Percentiles rank a stretch among this genome's conserved stretches.
Conservation (phyloP, 2,888 invertebrate genomes). For the Pilophorus perplexus region DNA sequence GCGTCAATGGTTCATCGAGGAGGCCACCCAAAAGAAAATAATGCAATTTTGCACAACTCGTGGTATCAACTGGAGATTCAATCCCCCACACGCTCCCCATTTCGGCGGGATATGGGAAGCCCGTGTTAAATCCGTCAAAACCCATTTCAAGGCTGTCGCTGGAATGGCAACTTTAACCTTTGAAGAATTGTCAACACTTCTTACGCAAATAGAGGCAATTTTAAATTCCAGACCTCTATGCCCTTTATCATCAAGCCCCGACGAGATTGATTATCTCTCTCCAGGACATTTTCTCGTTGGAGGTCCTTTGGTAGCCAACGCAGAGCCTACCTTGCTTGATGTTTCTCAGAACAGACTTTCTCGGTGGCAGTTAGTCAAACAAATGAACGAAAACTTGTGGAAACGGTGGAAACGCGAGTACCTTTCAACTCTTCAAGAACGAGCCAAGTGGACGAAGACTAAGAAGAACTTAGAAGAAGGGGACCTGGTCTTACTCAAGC, state of each 20-base stretch:
- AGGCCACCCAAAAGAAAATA: not conserved
- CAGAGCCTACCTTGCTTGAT: conserved; percentile 47
- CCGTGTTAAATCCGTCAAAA: too few relatives aligned
- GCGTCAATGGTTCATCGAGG: conserved; percentile 1
- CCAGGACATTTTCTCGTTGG: conserved; percentile 51
- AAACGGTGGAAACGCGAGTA: conserved; percentile 45
- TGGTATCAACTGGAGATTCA: conserved; percentile 22
- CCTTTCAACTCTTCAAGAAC: conserved; percentile 36
- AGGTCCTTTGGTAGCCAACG: conserved; percentile 44
- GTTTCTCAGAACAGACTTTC: conserved; percentile 40
- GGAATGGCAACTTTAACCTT: conserved; percentile 16
- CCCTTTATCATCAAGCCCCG: conserved; percentile 26
- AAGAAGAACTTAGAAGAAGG: not conserved
- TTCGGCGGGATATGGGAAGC: conserved; percentile 41
- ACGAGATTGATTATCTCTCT: conserved; percentile 34
- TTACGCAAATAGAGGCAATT: conserved; percentile 28
- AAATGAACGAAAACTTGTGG: conserved; percentile 47
- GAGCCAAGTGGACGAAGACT: conserved; percentile 39
- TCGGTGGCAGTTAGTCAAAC: conserved; percentile 45
- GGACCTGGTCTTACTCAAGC: too few relatives aligned
- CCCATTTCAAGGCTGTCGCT: conserved; percentile 5
- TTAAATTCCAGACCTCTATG: conserved; percentile 33
- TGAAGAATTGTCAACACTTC: conserved; percentile 33
- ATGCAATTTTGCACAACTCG: not conserved
- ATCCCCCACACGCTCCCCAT: conserved; percentile 48